Conservation (phyloP, 2,888 invertebrate genomes). For the Nemapogon koenigi region DNA sequence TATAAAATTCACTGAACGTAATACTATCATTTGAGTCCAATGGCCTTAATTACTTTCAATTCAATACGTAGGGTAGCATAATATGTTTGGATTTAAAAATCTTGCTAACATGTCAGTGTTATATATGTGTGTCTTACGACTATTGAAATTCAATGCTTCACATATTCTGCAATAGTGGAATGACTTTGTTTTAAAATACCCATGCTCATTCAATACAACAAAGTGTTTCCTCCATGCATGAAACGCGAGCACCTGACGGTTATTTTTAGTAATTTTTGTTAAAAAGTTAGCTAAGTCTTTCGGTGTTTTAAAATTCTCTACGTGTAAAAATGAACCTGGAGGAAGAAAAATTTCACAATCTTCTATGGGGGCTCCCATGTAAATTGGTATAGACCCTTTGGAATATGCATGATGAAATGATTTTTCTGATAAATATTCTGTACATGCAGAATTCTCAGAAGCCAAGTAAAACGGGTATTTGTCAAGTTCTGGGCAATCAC, state of each 20-base stretch:
- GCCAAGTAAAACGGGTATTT: constrained; percentile 73
- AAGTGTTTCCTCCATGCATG: constrained; percentile 68
- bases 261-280: constrained; percentile 36
- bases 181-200: constrained; percentile 67
- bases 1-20: no score
- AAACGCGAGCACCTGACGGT: constrained; percentile 38
- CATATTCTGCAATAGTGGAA: constrained; percentile 70
- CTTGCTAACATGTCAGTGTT: constrained; percentile 15
- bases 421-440: constrained; percentile 75
- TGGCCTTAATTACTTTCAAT: no score
- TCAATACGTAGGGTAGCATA: no score
- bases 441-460: constrained; percentile 74
- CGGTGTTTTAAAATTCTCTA: constrained; percentile 58
- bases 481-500: constrained; percentile 62
- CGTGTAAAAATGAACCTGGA: constrained; percentile 67
- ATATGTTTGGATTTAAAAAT: constrained; percentile 5
- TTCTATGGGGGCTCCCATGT: constrained; percentile 65
- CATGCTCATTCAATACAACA: constrained; percentile 69
- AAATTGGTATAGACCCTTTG: constrained; percentile 69
- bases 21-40: no score
- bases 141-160: constrained; percentile 72
- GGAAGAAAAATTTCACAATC: constrained; percentile 62
- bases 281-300: constrained; percentile 59
- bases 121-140: constrained; percentile 26
- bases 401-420: constrained; percentile 69